These are phyloP conservation scores for Poecilus cupreus DNA, from an alignment of 2,888 invertebrate species.

Conservation along the genomic window DNA sequence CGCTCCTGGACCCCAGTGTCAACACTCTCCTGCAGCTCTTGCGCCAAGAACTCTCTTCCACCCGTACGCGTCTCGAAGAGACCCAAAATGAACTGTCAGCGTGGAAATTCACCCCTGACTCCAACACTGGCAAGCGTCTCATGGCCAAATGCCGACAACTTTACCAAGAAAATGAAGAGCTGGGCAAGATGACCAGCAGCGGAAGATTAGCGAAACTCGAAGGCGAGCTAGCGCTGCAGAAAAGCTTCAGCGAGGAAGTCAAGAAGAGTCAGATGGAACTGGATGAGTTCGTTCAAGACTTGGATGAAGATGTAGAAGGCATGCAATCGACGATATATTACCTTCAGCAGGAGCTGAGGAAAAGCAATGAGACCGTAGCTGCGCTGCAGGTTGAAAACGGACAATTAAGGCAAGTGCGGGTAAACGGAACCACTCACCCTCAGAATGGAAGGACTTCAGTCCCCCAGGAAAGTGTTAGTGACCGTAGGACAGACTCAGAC, in stretches of 20 bases:
- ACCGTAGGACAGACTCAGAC: constrained; percentile 62
- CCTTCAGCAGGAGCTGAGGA: constrained; percentile 93
- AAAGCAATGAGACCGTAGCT: constrained; percentile 82
- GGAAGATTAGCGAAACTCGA: constrained; percentile 96
- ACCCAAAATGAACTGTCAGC: constrained; percentile 98
- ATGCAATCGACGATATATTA: constrained; percentile 98
- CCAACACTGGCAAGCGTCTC: constrained; percentile 96
- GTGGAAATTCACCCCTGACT: constrained; percentile 99
- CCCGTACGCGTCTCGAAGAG: constrained; percentile 94
- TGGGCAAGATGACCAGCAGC: constrained; percentile 96
- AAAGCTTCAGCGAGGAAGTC: constrained; percentile 96
- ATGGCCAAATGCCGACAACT: constrained; percentile 97
- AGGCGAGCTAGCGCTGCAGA: constrained; percentile 95
- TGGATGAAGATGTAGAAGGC: constrained; percentile 98
- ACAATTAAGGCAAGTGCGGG: constrained; percentile 65
- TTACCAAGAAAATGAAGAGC: constrained; percentile 97
- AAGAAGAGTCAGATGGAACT: constrained; percentile 97
- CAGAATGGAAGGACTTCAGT: constrained; percentile 25
- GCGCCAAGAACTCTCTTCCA: constrained; percentile 91
- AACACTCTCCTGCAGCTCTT: constrained; percentile 94
- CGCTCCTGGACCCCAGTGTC: constrained; percentile 95
- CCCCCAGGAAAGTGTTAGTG: constrained; percentile 67
- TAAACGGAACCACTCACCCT: constrained; percentile 61
- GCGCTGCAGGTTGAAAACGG: constrained; percentile 78
- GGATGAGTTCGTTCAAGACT: constrained; percentile 95